Evolutionary conservation across 1,140 invertebrate species (phyloP), one percentile per base, ranked within the genome.

Genomic region (Euborellia annulipes): DNA sequence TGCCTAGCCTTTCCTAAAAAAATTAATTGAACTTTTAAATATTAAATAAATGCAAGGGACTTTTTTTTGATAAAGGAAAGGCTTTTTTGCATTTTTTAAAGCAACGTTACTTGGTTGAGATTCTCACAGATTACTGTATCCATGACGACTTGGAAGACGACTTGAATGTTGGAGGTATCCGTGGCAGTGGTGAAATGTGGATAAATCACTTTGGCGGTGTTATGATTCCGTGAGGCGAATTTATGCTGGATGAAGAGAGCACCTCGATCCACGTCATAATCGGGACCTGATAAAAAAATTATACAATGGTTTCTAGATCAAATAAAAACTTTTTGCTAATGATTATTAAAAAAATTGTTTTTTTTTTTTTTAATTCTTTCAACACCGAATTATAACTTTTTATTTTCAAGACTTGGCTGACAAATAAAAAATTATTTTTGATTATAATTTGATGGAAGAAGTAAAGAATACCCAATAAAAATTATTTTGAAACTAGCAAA

Each of bases 171-270:
- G 36, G 72, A 66, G 6, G 73, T 76, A 53, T 78, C 73, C 1
- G 74, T 78, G n/a, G 75, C 75, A 7, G 71, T 75, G 13, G 72
- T 76, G 52, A 72, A 78, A 58, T 76, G 74, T 34, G 69, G 73
- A 58, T 74, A 78, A 16, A 78, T 62, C 36, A 75, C 66, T 56
- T 73, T 72, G 44, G 71, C 60, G 23, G 68, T 63, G 52, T 72
- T 71, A 23, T 62, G 64, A 55, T 75, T 77, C 34, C 65, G 58
- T 39, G 23, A 40, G 4, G 46, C 8, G 11, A 27, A 27, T 27
- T 27, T 27, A 42, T 68, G 67, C 55, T 78, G 74, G 43, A 78
- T 73, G 56, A 76, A 77, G 16, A 72, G 55, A 9, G 75, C 72
- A 17, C 71, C 72, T 43, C 71, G 60, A 49, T 79, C 76, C 4